A percentile compares a stretch with the other conserved stretches of the same genome.
These are phyloP conservation scores for Prosapia bicincta DNA, from an alignment of 2,888 invertebrate genomes.

Conservation along the genomic window DNA sequence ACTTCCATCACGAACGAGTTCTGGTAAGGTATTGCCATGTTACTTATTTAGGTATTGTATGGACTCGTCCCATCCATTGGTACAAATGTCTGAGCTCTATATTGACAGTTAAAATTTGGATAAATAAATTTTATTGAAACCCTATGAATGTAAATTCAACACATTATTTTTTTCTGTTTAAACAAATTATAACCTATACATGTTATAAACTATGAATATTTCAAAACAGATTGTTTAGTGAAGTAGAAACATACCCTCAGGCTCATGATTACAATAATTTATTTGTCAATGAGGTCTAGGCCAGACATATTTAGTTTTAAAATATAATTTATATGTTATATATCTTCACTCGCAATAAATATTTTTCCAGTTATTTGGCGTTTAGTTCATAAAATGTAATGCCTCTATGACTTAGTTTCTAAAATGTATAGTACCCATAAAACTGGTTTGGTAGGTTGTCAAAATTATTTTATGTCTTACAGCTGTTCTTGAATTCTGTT, in stretches of 20 bases:
- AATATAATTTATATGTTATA: no score
- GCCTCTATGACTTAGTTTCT: no score
- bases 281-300: conserved; percentile 25
- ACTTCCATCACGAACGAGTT: conserved; percentile 74
- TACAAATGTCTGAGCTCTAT: conserved; percentile 16
- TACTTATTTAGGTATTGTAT: conserved; percentile 14
- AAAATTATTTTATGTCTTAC: not conserved
- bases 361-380: no score
- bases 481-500: not conserved
- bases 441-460: conserved; percentile 2
- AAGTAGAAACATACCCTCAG: conserved; percentile 21
- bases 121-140: not conserved
- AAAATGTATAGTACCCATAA: not conserved
- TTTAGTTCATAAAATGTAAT: no score
- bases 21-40: conserved; percentile 53
- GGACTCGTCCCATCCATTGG: conserved; percentile 27
- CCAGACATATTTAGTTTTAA: conserved; percentile 3
- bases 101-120: conserved; percentile 12
- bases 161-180: no score
- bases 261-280: conserved; percentile 15
- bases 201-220: no score
- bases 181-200: no score
- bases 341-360: no score
- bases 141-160: no score
- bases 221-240: not conserved